Conservation (phyloP, 2,888 invertebrate species). For the Paralinhomoeus sp. region DNA sequence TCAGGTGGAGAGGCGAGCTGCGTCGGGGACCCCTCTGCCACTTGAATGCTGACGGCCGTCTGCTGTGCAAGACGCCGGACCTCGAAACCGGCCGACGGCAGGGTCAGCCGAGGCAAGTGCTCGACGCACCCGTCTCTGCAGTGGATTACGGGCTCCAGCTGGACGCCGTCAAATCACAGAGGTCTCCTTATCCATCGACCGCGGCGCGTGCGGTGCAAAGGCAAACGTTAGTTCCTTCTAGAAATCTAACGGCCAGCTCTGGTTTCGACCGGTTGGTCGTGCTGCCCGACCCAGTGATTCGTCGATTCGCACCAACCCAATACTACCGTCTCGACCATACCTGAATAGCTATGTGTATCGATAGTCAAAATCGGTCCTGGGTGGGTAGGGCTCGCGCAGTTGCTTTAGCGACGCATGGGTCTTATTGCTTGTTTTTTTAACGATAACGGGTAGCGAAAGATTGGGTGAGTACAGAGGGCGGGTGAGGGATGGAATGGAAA, state of each 20-base stretch:
- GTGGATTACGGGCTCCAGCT: conserved; percentile 81
- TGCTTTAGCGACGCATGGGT: too few species aligned
- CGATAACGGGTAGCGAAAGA: too few species aligned
- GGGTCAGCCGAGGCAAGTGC: conserved; percentile 21
- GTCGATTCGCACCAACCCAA: conserved; percentile 10
- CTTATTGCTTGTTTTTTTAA: too few species aligned
- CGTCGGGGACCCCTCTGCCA: conserved; percentile 28
- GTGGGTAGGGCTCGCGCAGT: too few species aligned
- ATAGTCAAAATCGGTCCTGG: too few species aligned
- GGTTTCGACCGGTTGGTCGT: conserved; percentile 9
- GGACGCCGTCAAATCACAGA: conserved; percentile 50
- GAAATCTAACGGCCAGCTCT: too few species aligned
- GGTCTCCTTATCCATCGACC: too few species aligned
- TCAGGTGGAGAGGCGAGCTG: conserved; percentile 58
- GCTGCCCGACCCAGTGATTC: conserved; percentile 12
- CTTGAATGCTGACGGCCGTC: conserved; percentile 47
- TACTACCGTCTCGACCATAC: conserved; percentile 12
- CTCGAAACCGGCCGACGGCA: conserved; percentile 29
- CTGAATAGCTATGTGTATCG: too few species aligned
- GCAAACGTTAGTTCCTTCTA: too few species aligned
- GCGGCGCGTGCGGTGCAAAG: too few species aligned
- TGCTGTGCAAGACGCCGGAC: conserved; percentile 49
- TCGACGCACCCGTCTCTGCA: conserved; percentile 45
- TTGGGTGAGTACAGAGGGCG: too few species aligned
- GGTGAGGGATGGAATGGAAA: too few species aligned